Evolutionary conservation across 2,113 vertebrate species (phyloP).

Genomic region (Gambusia holbrooki): DNA sequence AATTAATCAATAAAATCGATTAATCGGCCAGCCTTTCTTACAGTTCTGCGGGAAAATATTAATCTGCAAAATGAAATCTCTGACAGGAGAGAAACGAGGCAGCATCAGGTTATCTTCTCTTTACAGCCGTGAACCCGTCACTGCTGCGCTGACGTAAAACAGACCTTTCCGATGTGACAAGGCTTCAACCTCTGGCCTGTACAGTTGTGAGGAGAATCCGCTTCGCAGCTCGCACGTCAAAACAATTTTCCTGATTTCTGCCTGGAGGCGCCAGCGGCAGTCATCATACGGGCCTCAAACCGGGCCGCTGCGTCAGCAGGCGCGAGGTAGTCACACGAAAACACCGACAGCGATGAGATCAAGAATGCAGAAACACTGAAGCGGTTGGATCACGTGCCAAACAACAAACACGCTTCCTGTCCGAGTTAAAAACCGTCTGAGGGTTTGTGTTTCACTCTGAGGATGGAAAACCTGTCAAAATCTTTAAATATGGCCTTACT

Average conservation of each 20-base stretch:
- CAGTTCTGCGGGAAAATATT: neutral
- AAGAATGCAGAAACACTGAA: conserved; percentile 69
- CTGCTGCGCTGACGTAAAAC: neutral
- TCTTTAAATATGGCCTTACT: conserved; percentile 4
- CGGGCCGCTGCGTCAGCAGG: neutral
- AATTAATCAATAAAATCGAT: no score
- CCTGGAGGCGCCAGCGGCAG: conserved; percentile 49
- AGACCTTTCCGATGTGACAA: conserved; percentile 9
- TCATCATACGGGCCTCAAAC: conserved; percentile 35
- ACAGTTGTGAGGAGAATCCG: conserved; percentile 29
- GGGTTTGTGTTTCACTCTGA: conserved; percentile 18
- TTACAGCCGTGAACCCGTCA: conserved; percentile 2
- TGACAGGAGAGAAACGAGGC: neutral
- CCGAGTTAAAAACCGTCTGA: conserved; percentile 49
- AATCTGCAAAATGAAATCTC: no score
- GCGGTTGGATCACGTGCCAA: conserved; percentile 55
- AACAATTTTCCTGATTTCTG: conserved; percentile 55
- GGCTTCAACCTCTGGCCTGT: conserved; percentile 22
- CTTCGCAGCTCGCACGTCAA: conserved; percentile 55
- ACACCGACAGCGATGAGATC: conserved; percentile 59
- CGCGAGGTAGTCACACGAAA: conserved; percentile 45
- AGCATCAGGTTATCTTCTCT: neutral
- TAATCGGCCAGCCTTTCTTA: no score
- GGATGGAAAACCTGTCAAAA: neutral
- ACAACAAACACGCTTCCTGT: conserved; percentile 49